Conservation (phyloP, 2,797 vertebrate genomes). For the Characodon lateralis region DNA sequence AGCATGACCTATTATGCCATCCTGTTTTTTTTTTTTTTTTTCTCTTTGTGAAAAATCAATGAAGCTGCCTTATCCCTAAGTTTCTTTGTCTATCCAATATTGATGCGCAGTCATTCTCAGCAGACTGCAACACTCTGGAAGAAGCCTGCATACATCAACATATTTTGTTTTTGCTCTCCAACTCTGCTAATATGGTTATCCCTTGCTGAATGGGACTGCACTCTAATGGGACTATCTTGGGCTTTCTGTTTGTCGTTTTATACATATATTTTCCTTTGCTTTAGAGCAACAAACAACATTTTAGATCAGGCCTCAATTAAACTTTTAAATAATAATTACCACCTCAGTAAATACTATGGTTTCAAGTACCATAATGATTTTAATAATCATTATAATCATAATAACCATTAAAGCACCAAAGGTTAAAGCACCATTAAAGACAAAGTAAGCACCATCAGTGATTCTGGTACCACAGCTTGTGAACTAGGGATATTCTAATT, state of each 20-base stretch:
- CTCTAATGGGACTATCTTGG: not conserved
- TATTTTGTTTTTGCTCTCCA: conserved; percentile 1
- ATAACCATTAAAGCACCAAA: not conserved
- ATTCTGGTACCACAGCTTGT: not conserved
- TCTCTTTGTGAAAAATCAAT: conserved; percentile 16
- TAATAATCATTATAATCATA: no score
- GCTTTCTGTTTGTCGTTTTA: not conserved
- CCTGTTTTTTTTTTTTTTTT: not conserved
- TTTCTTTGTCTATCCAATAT: conserved; percentile 35
- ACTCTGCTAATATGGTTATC: not conserved
- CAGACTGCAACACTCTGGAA: conserved; percentile 13
- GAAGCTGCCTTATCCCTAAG: conserved; percentile 2
- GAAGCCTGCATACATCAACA: conserved; percentile 7
- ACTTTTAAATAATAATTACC: not conserved
- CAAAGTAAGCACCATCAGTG: not conserved
- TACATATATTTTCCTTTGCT: not conserved
- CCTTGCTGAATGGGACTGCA: not conserved
- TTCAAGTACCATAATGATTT: not conserved
- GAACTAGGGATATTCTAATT: not conserved
- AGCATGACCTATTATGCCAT: conserved; percentile 4
- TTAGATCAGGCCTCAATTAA: not conserved
- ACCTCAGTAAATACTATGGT: not conserved
- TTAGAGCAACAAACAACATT: not conserved
- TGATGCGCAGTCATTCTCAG: conserved; percentile 20
- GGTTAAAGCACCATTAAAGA: not conserved